Evolutionary conservation across 2,888 invertebrate species (phyloP).

Genomic region (Plemyria rubiginata): DNA sequence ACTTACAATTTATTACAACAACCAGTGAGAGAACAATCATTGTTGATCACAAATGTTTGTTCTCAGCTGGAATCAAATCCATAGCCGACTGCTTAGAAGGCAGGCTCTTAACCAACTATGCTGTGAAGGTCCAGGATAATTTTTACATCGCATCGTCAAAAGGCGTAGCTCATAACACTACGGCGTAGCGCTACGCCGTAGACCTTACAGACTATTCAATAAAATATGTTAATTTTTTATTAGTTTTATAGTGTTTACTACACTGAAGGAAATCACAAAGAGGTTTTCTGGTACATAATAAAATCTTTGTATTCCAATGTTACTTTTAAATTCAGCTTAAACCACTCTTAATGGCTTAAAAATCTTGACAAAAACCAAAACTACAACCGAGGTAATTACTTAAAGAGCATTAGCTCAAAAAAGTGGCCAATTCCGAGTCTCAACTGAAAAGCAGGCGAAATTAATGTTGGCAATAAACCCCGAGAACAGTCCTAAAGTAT

Average conservation of each 20-base stretch:
- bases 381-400: conserved; percentile 40
- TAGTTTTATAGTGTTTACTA: too few species aligned
- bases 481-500: conserved; percentile 78
- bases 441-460: conserved; percentile 60
- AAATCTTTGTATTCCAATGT: too few species aligned
- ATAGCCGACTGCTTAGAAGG: too few species aligned
- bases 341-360: conserved; percentile 17
- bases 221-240: too few species aligned
- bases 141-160: too few species aligned
- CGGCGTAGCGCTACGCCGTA: conserved; percentile 5
- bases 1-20: too few species aligned
- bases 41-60: too few species aligned
- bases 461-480: conserved; percentile 80
- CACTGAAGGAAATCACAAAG: too few species aligned
- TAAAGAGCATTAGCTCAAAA: conserved; percentile 43
- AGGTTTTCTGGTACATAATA: too few species aligned
- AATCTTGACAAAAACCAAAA: conserved; percentile 40
- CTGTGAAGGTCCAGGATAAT: too few species aligned
- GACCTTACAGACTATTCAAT: neutral
- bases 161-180: conserved; percentile 11
- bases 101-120: neutral
- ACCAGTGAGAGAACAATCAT: too few species aligned
- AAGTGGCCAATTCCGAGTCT: conserved; percentile 41
- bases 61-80: too few species aligned
- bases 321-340: conserved; percentile 17